A percentile compares a stretch with the other conserved stretches of the same genome.
Conservation (phyloP, 2,888 invertebrate species). For the Drosophila hamatofila region DNA sequence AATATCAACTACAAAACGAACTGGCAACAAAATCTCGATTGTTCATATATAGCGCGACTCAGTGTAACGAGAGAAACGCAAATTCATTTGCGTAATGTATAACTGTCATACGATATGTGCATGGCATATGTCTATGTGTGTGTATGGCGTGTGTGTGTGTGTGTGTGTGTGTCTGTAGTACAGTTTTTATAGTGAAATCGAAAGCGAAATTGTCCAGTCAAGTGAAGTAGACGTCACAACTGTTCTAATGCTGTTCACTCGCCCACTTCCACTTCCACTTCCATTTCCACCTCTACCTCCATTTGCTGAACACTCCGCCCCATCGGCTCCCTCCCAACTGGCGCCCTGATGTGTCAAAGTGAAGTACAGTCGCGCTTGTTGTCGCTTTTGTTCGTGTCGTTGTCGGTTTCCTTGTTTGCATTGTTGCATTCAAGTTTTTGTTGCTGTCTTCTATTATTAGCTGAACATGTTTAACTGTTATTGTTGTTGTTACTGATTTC, state of each 20-base stretch:
- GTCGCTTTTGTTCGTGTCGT: conserved; percentile 38
- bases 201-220: conserved; percentile 63
- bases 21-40: conserved; percentile 48
- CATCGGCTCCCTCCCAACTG: not conserved
- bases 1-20: conserved; percentile 28
- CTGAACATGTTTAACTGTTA: conserved; percentile 44
- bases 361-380: conserved; percentile 65
- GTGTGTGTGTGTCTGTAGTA: conserved; percentile 37
- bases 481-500: conserved; percentile 28
- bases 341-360: conserved; percentile 24
- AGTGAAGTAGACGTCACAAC: conserved; percentile 30
- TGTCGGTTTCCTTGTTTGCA: conserved; percentile 71
- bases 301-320: not conserved
- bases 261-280: not conserved
- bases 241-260: conserved; percentile 42
- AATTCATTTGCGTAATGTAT: conserved; percentile 55
- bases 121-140: not conserved
- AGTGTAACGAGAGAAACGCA: conserved; percentile 27
- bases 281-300: not conserved
- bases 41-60: conserved; percentile 16
- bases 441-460: conserved; percentile 57
- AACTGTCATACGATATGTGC: conserved; percentile 48
- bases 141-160: not conserved
- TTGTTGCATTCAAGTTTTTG: conserved; percentile 55
- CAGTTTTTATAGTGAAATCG: conserved; percentile 62